phyloP scores from a whole-genome alignment of 2,113 vertebrate genomes.

The Ageneiosus marmoratus region DNA sequence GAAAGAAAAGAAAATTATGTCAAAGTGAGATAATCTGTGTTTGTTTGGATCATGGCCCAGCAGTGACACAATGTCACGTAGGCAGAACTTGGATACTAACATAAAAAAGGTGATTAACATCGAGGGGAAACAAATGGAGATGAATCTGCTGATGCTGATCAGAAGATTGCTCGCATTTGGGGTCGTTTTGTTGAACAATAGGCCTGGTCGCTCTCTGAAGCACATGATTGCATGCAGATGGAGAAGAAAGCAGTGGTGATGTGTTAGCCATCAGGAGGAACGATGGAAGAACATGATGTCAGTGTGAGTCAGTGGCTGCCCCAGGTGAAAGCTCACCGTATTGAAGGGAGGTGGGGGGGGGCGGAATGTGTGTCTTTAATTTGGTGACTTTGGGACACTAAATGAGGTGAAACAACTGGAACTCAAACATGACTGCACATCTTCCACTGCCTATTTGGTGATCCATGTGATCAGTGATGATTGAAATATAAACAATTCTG shows the following conservation, averaged over 20 bases:
- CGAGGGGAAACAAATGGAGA: conserved; percentile 69
- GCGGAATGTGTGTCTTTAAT: not conserved
- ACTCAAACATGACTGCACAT: not conserved
- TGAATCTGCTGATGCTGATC: conserved; percentile 59
- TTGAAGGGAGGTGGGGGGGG: not conserved
- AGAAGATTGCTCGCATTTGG: conserved; percentile 77
- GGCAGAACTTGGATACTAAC: conserved; percentile 64
- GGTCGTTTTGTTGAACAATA: conserved; percentile 70
- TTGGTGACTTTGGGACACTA: conserved; percentile 15
- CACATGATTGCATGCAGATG: conserved; percentile 80
- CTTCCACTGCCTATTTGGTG: not conserved
- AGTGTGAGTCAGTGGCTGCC: conserved; percentile 69
- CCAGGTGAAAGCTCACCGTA: conserved; percentile 47
- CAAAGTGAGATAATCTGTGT: conserved; percentile 8
- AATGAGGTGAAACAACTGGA: not conserved
- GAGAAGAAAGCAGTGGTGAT: conserved; percentile 72
- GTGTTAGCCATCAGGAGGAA: conserved; percentile 66
- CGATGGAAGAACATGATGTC: conserved; percentile 74
- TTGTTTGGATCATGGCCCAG: conserved; percentile 38
- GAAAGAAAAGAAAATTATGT: not conserved
- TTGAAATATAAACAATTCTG: not conserved
- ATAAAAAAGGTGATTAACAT: conserved; percentile 76
- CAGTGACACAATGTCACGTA: conserved; percentile 60
- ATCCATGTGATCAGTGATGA: not conserved
- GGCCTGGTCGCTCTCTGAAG: conserved; percentile 69